These are phyloP conservation scores for Apomyelois bistriatella DNA, from an alignment of 2,888 invertebrate genomes.

Conservation along the genomic window DNA sequence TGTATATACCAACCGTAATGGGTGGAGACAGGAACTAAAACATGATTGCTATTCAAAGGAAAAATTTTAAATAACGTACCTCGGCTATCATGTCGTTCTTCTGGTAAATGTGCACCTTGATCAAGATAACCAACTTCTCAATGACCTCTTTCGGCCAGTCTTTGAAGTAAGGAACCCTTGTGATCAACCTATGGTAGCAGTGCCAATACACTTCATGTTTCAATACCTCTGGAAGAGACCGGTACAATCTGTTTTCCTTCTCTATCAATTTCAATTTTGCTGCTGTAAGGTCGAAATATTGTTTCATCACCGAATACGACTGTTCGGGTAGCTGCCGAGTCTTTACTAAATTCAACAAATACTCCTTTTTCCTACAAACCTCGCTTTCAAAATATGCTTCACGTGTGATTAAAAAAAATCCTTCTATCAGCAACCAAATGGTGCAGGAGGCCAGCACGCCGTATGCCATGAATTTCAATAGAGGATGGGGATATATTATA, in stretches of 20 bases:
- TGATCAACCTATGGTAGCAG: constrained; percentile 23
- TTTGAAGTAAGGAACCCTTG: constrained; percentile 31
- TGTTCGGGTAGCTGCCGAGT: not conserved
- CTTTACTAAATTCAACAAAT: not conserved
- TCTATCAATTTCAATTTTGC: constrained; percentile 21
- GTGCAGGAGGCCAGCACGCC: not conserved
- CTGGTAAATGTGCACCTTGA: constrained; percentile 31
- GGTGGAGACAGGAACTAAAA: no score
- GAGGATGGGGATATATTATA: not conserved
- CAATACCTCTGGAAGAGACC: constrained; percentile 26
- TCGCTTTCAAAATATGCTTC: not conserved
- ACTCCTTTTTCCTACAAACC: not conserved
- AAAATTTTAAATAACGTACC: constrained; percentile 23
- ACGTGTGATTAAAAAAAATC: not conserved
- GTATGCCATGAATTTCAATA: not conserved
- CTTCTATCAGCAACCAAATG: not conserved
- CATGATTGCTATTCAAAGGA: no score
- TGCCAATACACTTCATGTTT: constrained; percentile 27
- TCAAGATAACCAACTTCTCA: constrained; percentile 23
- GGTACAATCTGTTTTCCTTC: constrained; percentile 25
- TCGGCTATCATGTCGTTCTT: constrained; percentile 28
- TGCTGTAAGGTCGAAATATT: not conserved
- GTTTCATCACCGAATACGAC: not conserved
- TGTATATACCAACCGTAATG: no score
- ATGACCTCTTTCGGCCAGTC: constrained; percentile 33